These are phyloP conservation scores for Microtus richardsoni DNA, from an alignment of 2,113 vertebrate genomes.

Conservation along the genomic window DNA sequence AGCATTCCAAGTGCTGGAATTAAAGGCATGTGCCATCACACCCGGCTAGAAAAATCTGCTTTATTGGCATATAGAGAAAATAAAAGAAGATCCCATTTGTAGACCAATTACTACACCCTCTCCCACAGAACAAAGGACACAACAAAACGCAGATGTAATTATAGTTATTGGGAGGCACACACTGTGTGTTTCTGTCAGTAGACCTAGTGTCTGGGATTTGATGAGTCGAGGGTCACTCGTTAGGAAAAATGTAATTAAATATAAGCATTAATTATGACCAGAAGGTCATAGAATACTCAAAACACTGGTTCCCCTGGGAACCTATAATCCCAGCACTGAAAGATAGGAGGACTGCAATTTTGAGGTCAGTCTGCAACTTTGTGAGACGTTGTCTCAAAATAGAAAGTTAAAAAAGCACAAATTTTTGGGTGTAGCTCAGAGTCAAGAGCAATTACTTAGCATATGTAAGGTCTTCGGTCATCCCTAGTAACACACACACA, in stretches of 20 bases:
- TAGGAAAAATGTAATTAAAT: constrained; percentile 39
- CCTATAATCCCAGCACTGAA: neutral
- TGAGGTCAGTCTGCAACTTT: neutral
- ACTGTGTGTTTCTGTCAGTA: constrained; percentile 5
- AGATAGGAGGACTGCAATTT: neutral
- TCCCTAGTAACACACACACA: neutral
- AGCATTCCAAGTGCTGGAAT: neutral
- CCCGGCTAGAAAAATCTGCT: neutral
- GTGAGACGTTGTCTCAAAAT: neutral
- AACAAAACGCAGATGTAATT: constrained; percentile 19
- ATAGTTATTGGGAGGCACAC: constrained; percentile 8
- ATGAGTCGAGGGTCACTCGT: neutral
- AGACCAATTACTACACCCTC: constrained; percentile 41
- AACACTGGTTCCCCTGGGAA: neutral
- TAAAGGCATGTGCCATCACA: neutral
- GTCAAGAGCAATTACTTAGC: neutral
- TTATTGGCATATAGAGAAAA: constrained; percentile 11
- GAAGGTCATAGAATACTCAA: neutral
- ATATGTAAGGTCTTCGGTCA: neutral
- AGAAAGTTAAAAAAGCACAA: neutral
- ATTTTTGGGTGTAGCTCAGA: neutral
- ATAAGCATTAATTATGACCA: constrained; percentile 12
- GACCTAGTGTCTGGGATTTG: neutral
- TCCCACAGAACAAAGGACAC: constrained; percentile 28
- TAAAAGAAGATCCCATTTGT: constrained; percentile 18